Percentiles rank a stretch among this genome's conserved stretches.
phyloP scores from a whole-genome alignment of 2,113 vertebrate genomes.

The Vidua macroura region DNA sequence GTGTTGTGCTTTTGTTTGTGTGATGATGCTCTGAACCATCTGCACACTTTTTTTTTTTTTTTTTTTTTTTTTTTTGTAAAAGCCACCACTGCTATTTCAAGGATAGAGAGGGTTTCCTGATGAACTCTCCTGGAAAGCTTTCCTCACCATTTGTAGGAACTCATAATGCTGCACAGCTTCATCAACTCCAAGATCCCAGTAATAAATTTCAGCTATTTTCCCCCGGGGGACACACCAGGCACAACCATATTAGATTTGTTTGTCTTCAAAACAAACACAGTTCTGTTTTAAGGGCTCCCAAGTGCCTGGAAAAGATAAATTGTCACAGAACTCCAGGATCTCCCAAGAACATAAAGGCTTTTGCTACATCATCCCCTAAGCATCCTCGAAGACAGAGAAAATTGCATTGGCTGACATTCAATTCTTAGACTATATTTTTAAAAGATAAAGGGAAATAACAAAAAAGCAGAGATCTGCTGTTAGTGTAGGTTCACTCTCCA shows the following conservation, averaged over 20 bases:
- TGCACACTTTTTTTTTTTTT: background rate
- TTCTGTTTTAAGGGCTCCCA: background rate
- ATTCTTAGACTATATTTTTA: background rate
- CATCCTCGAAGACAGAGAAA: background rate
- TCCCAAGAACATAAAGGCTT: background rate
- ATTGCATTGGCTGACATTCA: background rate
- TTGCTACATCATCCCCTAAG: background rate
- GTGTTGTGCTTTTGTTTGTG: background rate
- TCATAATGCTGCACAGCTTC: background rate
- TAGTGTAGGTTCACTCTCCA: background rate
- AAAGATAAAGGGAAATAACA: background rate
- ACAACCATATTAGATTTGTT: background rate
- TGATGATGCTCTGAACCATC: background rate
- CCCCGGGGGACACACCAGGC: background rate
- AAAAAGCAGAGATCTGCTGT: background rate
- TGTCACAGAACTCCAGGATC: background rate
- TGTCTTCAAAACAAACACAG: conserved; percentile 6
- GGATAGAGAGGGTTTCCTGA: background rate
- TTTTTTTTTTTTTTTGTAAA: background rate
- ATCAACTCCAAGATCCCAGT: background rate
- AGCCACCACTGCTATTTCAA: background rate
- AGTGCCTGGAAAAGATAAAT: background rate
- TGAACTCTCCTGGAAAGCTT: background rate
- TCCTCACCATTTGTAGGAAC: background rate
- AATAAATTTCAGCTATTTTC: background rate